Conservation (phyloP, 2,797 vertebrate genomes). For the Nyctalus aviator region DNA sequence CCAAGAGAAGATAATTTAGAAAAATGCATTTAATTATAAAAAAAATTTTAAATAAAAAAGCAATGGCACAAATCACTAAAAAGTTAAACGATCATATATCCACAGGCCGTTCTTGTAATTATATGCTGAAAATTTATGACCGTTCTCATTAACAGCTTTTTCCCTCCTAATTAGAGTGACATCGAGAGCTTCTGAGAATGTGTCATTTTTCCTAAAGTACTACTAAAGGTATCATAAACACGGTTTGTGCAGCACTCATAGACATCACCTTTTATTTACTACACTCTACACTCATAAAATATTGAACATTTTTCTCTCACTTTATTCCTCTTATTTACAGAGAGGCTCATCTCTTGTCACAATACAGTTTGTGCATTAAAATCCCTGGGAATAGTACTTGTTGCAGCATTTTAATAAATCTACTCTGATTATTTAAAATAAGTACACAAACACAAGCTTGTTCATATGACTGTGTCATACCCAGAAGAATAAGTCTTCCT, state of each 20-base stretch:
- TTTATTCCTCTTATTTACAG: conserved; percentile 74
- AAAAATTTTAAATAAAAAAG: conserved; percentile 85
- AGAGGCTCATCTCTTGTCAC: conserved; percentile 70
- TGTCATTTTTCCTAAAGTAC: conserved; percentile 73
- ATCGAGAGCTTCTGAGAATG: conserved; percentile 75
- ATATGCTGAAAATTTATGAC: conserved; percentile 72
- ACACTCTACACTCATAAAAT: conserved; percentile 77
- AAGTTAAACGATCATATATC: conserved; percentile 79
- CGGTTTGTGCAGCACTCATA: conserved; percentile 59
- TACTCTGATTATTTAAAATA: conserved; percentile 67
- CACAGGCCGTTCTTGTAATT: conserved; percentile 78
- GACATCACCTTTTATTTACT: conserved; percentile 69
- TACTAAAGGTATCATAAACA: conserved; percentile 72
- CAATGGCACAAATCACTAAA: conserved; percentile 87
- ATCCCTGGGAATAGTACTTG: conserved; percentile 58
- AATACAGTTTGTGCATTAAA: conserved; percentile 66
- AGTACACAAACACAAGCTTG: conserved; percentile 69
- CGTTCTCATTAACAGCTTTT: conserved; percentile 76
- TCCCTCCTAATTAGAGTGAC: conserved; percentile 79
- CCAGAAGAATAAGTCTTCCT: conserved; percentile 59
- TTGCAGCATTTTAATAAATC: conserved; percentile 58
- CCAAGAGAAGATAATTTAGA: conserved; percentile 81
- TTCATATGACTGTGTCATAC: conserved; percentile 62
- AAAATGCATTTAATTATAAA: conserved; percentile 88
- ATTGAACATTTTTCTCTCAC: conserved; percentile 47